Percentiles rank a stretch among this genome's conserved stretches.
Conservation (phyloP, 2,797 vertebrate genomes). For the Melanotaenia nigrans region DNA sequence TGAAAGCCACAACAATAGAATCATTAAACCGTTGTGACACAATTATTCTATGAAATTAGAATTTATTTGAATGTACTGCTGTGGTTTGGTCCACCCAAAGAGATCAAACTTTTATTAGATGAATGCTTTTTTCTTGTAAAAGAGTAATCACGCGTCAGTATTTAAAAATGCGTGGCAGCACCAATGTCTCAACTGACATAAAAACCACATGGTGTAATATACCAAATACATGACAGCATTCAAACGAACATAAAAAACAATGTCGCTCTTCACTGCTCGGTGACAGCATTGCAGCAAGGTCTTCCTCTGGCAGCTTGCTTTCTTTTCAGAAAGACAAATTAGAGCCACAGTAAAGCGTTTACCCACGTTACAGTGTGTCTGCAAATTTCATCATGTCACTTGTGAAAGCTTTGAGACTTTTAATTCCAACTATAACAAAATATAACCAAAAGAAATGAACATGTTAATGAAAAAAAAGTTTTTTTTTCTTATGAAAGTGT, state of each 20-base stretch:
- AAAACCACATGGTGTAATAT: neutral
- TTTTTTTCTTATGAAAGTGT: neutral
- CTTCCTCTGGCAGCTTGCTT: conserved; percentile 5
- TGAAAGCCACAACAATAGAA: conserved; percentile 3
- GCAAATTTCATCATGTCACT: conserved; percentile 40
- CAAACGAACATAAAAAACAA: neutral
- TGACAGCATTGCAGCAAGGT: neutral
- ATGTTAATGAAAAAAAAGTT: conserved; percentile 11
- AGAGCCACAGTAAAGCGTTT: conserved; percentile 4
- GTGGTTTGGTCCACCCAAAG: neutral
- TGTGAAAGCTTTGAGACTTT: conserved; percentile 24
- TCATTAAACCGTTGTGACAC: conserved; percentile 1
- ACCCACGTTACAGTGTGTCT: conserved; percentile 11
- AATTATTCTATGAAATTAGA: neutral
- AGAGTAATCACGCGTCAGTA: neutral
- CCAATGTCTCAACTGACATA: neutral
- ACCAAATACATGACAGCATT: neutral
- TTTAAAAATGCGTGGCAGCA: neutral
- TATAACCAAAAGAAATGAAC: conserved; percentile 26
- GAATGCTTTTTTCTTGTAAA: neutral
- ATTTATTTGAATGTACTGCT: neutral
- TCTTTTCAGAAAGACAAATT: conserved; percentile 4
- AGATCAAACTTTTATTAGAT: neutral
- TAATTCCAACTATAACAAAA: conserved; percentile 31
- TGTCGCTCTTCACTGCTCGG: neutral